Evolutionary conservation across 1,140 invertebrate genomes (phyloP).

Genomic region (Zaprionus kolodkinae): DNA sequence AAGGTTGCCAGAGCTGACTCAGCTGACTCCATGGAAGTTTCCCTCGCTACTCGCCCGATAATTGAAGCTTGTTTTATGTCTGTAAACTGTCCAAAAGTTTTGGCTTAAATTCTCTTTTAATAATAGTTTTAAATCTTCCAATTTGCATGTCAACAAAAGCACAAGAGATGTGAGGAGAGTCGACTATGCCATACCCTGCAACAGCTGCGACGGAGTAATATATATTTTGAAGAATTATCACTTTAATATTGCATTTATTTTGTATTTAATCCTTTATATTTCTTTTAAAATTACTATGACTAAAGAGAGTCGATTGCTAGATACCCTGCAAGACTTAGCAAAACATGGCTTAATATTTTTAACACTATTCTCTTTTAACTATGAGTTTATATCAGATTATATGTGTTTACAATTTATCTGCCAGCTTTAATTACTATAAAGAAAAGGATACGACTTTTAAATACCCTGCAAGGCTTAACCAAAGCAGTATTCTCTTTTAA

Average conservation of each 20-base stretch:
- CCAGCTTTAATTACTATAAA: no score
- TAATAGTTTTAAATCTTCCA: not conserved
- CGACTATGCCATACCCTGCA: not conserved
- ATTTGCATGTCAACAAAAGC: not conserved
- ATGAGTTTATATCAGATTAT: no score
- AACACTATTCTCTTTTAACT: no score
- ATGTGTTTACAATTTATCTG: no score
- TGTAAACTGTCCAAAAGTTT: not conserved
- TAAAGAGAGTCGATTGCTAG: not conserved
- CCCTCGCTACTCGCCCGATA: not conserved
- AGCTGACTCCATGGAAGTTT: not conserved
- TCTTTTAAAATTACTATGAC: no score
- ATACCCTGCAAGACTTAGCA: not conserved
- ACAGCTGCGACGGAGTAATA: no score
- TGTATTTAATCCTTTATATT: no score
- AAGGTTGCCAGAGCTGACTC: not conserved
- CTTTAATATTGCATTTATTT: no score
- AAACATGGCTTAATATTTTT: no score
- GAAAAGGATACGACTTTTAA: not conserved
- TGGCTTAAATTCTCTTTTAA: not conserved
- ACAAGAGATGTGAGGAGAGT: not conserved
- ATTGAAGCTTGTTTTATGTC: slow-evolving; percentile 1
- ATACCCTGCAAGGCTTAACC: not conserved
- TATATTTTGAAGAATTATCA: not conserved
- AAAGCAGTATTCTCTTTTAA: no score